phyloP scores from a whole-genome alignment of 2,113 vertebrate genomes.

The Cryptotis parvus region DNA sequence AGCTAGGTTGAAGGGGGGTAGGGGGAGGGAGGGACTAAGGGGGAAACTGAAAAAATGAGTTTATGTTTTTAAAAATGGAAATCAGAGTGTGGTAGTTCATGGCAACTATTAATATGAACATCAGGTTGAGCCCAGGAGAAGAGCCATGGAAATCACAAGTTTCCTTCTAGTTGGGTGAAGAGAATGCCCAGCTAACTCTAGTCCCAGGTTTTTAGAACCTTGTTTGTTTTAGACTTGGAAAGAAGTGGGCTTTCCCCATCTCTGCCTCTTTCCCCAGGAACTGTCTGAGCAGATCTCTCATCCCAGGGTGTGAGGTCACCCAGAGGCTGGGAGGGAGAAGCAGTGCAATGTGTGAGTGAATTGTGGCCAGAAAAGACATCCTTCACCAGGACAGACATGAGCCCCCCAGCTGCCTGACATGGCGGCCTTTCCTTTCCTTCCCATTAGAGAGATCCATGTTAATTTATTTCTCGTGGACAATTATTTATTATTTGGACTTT shows the following conservation, averaged over 20 bases:
- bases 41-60: slow-evolving; percentile 65
- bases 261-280: slow-evolving; percentile 25
- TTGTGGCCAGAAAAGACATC: slow-evolving; percentile 37
- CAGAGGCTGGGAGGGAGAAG: slow-evolving; percentile 28
- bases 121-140: slow-evolving; percentile 62
- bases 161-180: slow-evolving; percentile 46
- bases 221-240: slow-evolving; percentile 34
- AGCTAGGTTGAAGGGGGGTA: slow-evolving; percentile 49
- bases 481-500: slow-evolving; percentile 89
- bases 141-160: slow-evolving; percentile 62
- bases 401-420: slow-evolving; percentile 47
- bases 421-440: slow-evolving; percentile 63
- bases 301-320: neutral
- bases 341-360: neutral
- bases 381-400: slow-evolving; percentile 29
- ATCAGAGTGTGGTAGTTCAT: slow-evolving; percentile 65
- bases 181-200: slow-evolving; percentile 19
- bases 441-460: slow-evolving; percentile 80
- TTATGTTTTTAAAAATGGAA: slow-evolving; percentile 68
- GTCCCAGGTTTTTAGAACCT: slow-evolving; percentile 52
- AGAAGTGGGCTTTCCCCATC: slow-evolving; percentile 40
- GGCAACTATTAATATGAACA: slow-evolving; percentile 52
- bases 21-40: slow-evolving; percentile 45
- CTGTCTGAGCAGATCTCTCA: slow-evolving; percentile 44
- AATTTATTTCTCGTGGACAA: slow-evolving; percentile 88